phyloP scores from a whole-genome alignment of 1,140 invertebrate genomes.

The Hylaeus volcanicus region DNA sequence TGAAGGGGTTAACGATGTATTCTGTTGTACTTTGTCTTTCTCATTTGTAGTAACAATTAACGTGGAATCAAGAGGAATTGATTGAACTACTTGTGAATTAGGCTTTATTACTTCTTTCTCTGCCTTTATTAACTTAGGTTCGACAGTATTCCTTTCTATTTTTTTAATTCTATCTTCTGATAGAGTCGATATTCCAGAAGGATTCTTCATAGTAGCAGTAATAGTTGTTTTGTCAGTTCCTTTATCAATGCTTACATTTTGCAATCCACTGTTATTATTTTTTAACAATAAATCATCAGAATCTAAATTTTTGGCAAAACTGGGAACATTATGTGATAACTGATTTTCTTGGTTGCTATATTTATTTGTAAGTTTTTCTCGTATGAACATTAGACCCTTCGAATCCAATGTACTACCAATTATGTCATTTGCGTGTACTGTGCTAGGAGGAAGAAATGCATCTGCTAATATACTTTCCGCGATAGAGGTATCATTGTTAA shows the following conservation, averaged over 20 bases:
- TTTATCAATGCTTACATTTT: background rate
- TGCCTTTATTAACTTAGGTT: background rate
- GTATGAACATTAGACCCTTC: conserved; percentile 68
- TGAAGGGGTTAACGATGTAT: background rate
- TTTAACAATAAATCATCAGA: background rate
- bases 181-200: background rate
- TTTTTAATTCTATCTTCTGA: background rate
- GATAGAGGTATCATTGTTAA: conserved; percentile 22
- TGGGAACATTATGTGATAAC: background rate
- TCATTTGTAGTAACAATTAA: background rate
- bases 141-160: background rate
- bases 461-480: conserved; percentile 70
- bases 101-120: conserved; percentile 24
- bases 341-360: conserved; percentile 63
- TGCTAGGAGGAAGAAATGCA: conserved; percentile 70
- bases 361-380: conserved; percentile 72
- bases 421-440: conserved; percentile 67
- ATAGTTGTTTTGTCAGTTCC: background rate
- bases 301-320: conserved; percentile 14
- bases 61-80: background rate
- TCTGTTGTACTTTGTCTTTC: conserved; percentile 1
- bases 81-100: conserved; percentile 18
- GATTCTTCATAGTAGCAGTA: background rate
- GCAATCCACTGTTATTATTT: background rate
- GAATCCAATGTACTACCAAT: conserved; percentile 74